Base-by-base conservation (phyloP, 2,797 vertebrate genomes). In the Chaetophractus vellerosus region DNA sequence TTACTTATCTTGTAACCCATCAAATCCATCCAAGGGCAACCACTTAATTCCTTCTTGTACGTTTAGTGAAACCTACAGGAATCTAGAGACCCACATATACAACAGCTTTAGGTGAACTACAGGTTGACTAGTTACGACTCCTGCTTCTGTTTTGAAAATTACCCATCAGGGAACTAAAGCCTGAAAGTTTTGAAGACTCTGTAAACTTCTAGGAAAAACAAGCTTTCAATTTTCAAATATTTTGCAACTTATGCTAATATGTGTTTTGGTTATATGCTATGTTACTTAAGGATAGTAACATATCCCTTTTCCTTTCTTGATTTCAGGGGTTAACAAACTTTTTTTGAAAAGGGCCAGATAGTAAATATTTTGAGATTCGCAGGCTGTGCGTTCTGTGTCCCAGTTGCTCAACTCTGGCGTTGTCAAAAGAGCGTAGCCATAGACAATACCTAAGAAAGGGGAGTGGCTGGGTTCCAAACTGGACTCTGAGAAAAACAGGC, bases 291-390 rank as follows among this genome's bases (percentile, higher is more conserved):
- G 88, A 36, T 78, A 28, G 21, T 81, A 36, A 15, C 82, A 5
- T 19, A 45, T 19, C 74, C n/a, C 66, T 90, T 95, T 71, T 87
- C 23, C 41, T 91, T 82, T 83, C 68, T 79, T 91, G n/a, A 69
- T 95, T 76, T 90, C 5, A 26, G 38, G 59, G 6, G 16, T 71
- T 9, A 18, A n/a, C 18, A 76, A 18, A 69, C 57, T 36, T 78
- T 36, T 78, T 36, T 45, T 28, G 1, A 50, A 74, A 91, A 36
- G 6, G 21, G 24, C 84, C n/a, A 81, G 26, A n/a, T 36, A 59
- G 33, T 84, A 41, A 10, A 38, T 81, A 48, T 71, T 79, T 75
- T 14, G 63, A 45, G 14, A 45, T 33, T 50, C 24, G 61, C 41
- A 86, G 66, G 24, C 69, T 9, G 0, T 15, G 1, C 2, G 2